Conservation (phyloP, 2,888 invertebrate species). For the Eumerus sabulonum region DNA sequence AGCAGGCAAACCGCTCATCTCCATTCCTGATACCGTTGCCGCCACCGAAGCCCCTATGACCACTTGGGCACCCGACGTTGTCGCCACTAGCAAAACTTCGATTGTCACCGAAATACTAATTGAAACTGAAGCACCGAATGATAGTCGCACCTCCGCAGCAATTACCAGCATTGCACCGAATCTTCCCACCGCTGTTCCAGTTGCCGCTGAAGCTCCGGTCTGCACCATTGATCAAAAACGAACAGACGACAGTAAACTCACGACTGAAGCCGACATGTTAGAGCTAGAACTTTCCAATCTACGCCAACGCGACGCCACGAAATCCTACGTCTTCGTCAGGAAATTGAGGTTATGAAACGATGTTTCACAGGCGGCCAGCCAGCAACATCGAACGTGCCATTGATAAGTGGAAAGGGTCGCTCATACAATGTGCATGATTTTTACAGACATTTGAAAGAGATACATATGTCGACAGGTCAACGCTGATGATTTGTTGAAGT, state of each 20-base stretch:
- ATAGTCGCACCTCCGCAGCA: no score
- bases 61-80: no score
- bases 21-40: neutral
- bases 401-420: slow-evolving; percentile 11
- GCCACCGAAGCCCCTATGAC: neutral
- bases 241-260: no score
- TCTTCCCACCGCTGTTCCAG: neutral
- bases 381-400: slow-evolving; percentile 32
- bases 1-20: neutral
- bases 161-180: no score
- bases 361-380: neutral
- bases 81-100: no score
- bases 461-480: no score
- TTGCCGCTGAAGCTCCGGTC: neutral
- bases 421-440: slow-evolving; percentile 36
- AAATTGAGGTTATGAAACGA: neutral
- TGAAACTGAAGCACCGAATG: no score
- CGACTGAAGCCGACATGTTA: neutral
- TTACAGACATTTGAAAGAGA: slow-evolving; percentile 41
- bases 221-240: no score
- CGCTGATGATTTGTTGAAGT: no score
- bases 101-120: no score
- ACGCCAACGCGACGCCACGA: neutral
- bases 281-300: neutral
- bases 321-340: no score